Percentiles rank a stretch among this genome's conserved stretches.
Conservation (phyloP, 2,888 invertebrate species). For the Drosophila limbata region DNA sequence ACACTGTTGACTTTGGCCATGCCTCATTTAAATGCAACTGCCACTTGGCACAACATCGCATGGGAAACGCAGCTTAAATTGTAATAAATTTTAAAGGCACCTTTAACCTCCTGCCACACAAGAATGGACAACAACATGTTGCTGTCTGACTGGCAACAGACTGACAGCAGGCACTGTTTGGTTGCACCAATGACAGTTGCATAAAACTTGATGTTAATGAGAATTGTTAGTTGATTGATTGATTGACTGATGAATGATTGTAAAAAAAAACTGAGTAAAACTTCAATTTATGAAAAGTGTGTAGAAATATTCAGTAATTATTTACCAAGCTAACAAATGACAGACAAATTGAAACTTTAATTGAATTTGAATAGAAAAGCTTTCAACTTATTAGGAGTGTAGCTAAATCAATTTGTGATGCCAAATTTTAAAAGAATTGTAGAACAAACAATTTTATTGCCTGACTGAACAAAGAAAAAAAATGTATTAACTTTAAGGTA, state of each 20-base stretch:
- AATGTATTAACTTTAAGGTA: too few relatives aligned
- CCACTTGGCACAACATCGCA: conserved; percentile 18
- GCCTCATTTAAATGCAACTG: conserved; percentile 68
- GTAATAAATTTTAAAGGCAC: conserved; percentile 65
- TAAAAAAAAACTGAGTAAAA: neutral
- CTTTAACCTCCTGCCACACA: conserved; percentile 23
- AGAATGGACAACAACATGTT: conserved; percentile 24
- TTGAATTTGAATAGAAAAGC: too few relatives aligned
- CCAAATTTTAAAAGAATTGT: too few relatives aligned
- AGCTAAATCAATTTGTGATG: too few relatives aligned
- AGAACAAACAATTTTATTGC: too few relatives aligned
- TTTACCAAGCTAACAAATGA: neutral
- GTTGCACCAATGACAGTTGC: neutral
- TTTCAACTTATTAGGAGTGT: too few relatives aligned
- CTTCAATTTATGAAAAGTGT: neutral
- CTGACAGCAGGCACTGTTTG: conserved; percentile 31
- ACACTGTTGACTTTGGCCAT: conserved; percentile 44
- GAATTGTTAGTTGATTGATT: conserved; percentile 2
- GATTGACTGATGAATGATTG: conserved; percentile 12
- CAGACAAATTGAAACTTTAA: neutral
- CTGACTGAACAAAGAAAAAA: neutral
- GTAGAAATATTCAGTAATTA: neutral
- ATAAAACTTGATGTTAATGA: conserved; percentile 1
- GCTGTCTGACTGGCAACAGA: conserved; percentile 13
- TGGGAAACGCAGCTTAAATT: conserved; percentile 69